phyloP scores from a whole-genome alignment of 2,888 invertebrate species.

The Clistopyga incitator region DNA sequence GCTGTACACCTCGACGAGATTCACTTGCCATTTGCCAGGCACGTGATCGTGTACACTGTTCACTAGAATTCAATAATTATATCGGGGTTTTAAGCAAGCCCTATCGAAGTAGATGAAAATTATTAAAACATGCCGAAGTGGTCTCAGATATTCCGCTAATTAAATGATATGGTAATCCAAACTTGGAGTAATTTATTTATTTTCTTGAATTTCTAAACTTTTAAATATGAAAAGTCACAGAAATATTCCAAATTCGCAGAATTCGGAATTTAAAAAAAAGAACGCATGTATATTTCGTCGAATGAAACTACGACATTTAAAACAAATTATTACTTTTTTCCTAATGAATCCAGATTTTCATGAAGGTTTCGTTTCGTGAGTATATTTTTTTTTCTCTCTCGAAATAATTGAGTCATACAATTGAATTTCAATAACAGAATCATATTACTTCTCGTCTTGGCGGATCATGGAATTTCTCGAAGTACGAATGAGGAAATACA shows the following conservation, averaged over 20 bases:
- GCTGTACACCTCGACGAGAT: constrained; percentile 19
- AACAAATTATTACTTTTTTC: too few species aligned
- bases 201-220: too few species aligned
- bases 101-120: constrained; percentile 30
- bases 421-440: background rate
- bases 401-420: background rate
- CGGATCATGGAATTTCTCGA: background rate
- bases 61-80: constrained; percentile 38
- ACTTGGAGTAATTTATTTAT: constrained; percentile 22
- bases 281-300: too few species aligned
- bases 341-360: too few species aligned
- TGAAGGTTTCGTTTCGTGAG: too few species aligned
- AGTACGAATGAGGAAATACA: background rate
- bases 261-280: too few species aligned
- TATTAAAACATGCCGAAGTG: constrained; percentile 17
- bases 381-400: background rate
- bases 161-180: constrained; percentile 34
- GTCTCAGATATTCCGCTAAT: constrained; percentile 49
- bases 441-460: background rate
- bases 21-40: constrained; percentile 41
- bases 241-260: too few species aligned
- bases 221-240: too few species aligned
- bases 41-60: constrained; percentile 54
- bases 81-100: constrained; percentile 20
- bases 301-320: too few species aligned